A percentile compares a stretch with the other conserved stretches of the same genome.
Conservation (phyloP, 2,113 vertebrate species). For the Lasiurus cinereus region DNA sequence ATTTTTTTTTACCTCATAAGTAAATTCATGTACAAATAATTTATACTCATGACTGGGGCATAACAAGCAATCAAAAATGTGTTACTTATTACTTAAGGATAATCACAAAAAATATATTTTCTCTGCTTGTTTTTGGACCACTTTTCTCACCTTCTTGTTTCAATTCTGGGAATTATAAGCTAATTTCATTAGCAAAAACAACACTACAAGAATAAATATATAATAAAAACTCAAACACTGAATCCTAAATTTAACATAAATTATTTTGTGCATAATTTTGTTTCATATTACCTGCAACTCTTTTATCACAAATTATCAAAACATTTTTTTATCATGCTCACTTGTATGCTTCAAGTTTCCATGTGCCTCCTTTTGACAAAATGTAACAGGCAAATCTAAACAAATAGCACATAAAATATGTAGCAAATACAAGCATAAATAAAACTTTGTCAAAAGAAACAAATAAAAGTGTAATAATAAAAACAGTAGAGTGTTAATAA, state of each 20-base stretch:
- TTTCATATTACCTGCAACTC: not conserved
- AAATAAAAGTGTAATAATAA: not conserved
- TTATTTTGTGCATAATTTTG: not conserved
- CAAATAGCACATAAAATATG: not conserved
- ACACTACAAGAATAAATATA: not conserved
- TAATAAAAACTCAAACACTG: not conserved
- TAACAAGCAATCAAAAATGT: not conserved
- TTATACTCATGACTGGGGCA: not conserved
- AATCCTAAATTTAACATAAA: not conserved
- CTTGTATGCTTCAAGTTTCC: slow-evolving; percentile 14
- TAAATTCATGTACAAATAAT: not conserved
- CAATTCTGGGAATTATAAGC: not conserved
- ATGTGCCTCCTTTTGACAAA: not conserved
- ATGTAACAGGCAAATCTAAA: not conserved
- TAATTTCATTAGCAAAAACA: slow-evolving; percentile 21
- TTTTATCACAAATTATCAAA: not conserved
- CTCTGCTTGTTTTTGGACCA: not conserved
- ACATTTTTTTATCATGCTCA: not conserved
- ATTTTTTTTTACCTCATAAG: not conserved
- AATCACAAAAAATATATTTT: slow-evolving; percentile 4
- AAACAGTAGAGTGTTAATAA: not conserved
- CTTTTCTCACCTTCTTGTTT: slow-evolving; percentile 15
- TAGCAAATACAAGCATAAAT: not conserved
- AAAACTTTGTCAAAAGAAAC: not conserved
- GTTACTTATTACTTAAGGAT: not conserved